Conservation (phyloP, 1,140 invertebrate species). For the Chelonus insularis region DNA sequence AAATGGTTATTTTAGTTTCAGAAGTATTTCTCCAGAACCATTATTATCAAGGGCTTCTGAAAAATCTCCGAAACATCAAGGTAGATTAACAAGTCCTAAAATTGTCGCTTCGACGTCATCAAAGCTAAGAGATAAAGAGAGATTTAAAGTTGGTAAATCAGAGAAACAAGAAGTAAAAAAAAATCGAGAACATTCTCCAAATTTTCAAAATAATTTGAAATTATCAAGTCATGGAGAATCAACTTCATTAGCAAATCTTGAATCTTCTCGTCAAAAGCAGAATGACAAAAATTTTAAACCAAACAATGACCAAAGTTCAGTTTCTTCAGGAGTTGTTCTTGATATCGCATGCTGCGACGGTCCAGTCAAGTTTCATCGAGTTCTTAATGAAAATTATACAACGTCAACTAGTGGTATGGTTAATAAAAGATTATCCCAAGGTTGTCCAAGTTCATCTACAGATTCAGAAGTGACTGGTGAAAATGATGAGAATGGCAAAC, state of each 20-base stretch:
- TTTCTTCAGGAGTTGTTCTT: slow-evolving; percentile 62
- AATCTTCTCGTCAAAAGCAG: slow-evolving; percentile 1
- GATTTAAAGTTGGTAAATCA: not conserved
- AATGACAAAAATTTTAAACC: no score
- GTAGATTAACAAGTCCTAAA: not conserved
- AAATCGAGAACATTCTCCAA: not conserved
- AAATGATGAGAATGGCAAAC: slow-evolving; percentile 45
- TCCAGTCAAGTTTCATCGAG: slow-evolving; percentile 78
- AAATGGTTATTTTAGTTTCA: not conserved
- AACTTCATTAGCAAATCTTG: slow-evolving; percentile 1
- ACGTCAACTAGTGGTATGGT: slow-evolving; percentile 22
- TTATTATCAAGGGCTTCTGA: slow-evolving; percentile 26
- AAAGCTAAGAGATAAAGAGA: not conserved
- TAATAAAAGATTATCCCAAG: slow-evolving; percentile 29
- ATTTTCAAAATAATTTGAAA: not conserved
- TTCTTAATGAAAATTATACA: slow-evolving; percentile 74
- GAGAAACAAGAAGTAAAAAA: slow-evolving; percentile 13
- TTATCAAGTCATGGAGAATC: slow-evolving; percentile 7
- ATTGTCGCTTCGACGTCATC: not conserved
- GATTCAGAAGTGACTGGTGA: slow-evolving; percentile 34
- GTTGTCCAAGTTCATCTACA: slow-evolving; percentile 42
- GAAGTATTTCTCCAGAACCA: slow-evolving; percentile 18
- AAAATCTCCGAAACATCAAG: not conserved
- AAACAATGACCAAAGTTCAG: slow-evolving; percentile 22
- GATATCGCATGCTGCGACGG: slow-evolving; percentile 88